A percentile compares a stretch with the other conserved stretches of the same genome.
Evolutionary conservation across 2,888 invertebrate genomes (phyloP).

Genomic region (Drosophila anceps): DNA sequence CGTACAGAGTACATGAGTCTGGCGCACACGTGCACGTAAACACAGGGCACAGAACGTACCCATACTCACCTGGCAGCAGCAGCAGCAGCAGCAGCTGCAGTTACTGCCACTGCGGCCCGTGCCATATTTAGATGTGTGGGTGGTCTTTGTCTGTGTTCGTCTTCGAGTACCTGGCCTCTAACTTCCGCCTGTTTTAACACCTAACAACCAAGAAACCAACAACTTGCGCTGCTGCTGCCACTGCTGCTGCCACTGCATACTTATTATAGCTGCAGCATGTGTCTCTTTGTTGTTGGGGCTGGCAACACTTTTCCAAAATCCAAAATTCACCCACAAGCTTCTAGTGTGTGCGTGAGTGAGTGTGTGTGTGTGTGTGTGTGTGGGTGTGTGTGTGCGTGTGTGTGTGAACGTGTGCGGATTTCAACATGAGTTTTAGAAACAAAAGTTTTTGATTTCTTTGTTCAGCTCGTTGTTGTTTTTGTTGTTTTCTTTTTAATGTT

Average conservation of each 20-base stretch:
- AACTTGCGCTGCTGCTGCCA: conserved; percentile 47
- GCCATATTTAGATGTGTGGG: background rate
- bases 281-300: conserved; percentile 43
- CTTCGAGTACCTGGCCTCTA: conserved; percentile 65
- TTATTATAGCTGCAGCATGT: conserved; percentile 79
- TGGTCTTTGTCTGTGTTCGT: conserved; percentile 1
- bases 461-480: conserved; percentile 54
- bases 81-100: conserved; percentile 18
- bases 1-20: conserved; percentile 55
- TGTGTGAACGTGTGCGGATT: conserved; percentile 60
- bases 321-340: conserved; percentile 65
- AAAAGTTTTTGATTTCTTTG: conserved; percentile 80
- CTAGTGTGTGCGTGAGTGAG: conserved; percentile 4
- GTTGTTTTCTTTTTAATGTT: conserved; percentile 18
- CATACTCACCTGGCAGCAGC: conserved; percentile 28
- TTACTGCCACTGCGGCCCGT: conserved; percentile 7
- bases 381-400: conserved; percentile 28
- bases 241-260: conserved; percentile 52
- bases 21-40: conserved; percentile 46
- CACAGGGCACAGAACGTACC: conserved; percentile 17
- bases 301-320: conserved; percentile 52
- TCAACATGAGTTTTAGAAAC: conserved; percentile 81
- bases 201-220: conserved; percentile 73
- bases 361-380: too few species aligned
- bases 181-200: conserved; percentile 80